phyloP scores from a whole-genome alignment of 2,888 invertebrate genomes.

The Gastrophysa polygoni region DNA sequence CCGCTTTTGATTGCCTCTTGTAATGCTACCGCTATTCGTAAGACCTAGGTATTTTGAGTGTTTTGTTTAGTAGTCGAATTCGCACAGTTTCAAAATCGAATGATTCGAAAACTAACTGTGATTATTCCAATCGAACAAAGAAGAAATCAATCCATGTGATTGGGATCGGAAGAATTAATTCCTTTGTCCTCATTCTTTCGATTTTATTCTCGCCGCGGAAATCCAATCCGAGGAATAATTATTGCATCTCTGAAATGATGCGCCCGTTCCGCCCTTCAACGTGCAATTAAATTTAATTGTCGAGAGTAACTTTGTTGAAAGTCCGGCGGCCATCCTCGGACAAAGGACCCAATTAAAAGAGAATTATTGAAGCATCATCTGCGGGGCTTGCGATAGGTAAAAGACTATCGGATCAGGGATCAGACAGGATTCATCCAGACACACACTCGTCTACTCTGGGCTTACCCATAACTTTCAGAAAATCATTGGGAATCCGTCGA shows the following conservation, averaged over 20 bases:
- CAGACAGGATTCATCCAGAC: slow-evolving; percentile 12
- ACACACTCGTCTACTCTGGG: too few species aligned
- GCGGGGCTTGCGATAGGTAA: slow-evolving; percentile 24
- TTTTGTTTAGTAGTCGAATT: not conserved
- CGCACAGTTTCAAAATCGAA: not conserved
- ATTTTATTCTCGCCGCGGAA: not conserved
- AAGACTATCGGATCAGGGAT: slow-evolving; percentile 20
- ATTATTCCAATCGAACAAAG: not conserved
- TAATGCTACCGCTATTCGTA: too few species aligned
- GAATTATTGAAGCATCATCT: slow-evolving; percentile 24
- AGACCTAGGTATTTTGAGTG: not conserved
- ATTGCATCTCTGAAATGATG: slow-evolving; percentile 25
- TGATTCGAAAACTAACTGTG: not conserved
- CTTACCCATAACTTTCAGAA: too few species aligned
- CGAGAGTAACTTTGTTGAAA: slow-evolving; percentile 26
- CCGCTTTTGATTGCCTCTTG: too few species aligned
- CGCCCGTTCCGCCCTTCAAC: slow-evolving; percentile 19
- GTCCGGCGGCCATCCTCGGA: slow-evolving; percentile 12
- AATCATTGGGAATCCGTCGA: too few species aligned
- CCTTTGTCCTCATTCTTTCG: not conserved
- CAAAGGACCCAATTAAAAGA: slow-evolving; percentile 30
- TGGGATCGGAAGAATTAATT: not conserved
- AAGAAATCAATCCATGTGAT: too few species aligned
- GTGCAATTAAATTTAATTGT: slow-evolving; percentile 32
- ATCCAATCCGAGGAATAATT: slow-evolving; percentile 10